Percentiles rank a stretch among this genome's conserved stretches.
Evolutionary conservation across 2,797 vertebrate genomes (phyloP).

Genomic region (Euthynnus affinis): DNA sequence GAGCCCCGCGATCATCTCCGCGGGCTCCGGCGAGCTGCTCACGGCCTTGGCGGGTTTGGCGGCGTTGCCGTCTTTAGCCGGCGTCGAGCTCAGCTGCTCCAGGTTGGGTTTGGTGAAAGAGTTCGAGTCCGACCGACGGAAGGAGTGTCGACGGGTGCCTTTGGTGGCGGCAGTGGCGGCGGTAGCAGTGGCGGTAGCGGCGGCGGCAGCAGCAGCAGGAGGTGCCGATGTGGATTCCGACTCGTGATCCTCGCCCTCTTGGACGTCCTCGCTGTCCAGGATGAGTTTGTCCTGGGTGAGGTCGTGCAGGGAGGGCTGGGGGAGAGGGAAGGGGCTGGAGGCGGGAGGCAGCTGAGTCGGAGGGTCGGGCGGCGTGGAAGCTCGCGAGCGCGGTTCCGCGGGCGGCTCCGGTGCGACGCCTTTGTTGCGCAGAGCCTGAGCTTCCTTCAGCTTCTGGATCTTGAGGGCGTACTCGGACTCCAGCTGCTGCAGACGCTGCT

Average conservation of each 20-base stretch:
- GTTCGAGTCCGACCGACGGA: slow-evolving; percentile 87
- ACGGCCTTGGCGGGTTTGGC: slow-evolving; percentile 42
- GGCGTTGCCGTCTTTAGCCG: slow-evolving; percentile 81
- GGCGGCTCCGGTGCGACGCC: slow-evolving; percentile 63
- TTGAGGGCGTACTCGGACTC: slow-evolving; percentile 96
- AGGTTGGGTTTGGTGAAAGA: slow-evolving; percentile 96
- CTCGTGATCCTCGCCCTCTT: slow-evolving; percentile 88
- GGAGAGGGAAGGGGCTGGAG: slow-evolving; percentile 83
- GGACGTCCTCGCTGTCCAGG: slow-evolving; percentile 90
- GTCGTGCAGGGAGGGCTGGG: slow-evolving; percentile 96
- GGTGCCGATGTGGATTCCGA: not conserved
- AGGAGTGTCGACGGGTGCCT: slow-evolving; percentile 88
- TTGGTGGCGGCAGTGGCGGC: slow-evolving; percentile 39
- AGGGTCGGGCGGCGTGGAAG: slow-evolving; percentile 78
- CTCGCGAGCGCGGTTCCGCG: not conserved
- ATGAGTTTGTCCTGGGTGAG: slow-evolving; percentile 96
- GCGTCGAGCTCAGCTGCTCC: slow-evolving; percentile 85
- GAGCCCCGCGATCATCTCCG: slow-evolving; percentile 90
- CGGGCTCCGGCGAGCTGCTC: slow-evolving; percentile 66
- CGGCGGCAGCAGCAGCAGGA: slow-evolving; percentile 73
- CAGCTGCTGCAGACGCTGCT: slow-evolving; percentile 93
- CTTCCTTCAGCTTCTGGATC: slow-evolving; percentile 96
- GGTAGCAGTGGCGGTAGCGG: slow-evolving; percentile 68
- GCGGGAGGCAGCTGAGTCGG: slow-evolving; percentile 67
- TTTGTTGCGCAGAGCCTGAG: slow-evolving; percentile 88